Evolutionary conservation across 2,113 vertebrate species (phyloP).

Genomic region (Nothobranchius furzeri): DNA sequence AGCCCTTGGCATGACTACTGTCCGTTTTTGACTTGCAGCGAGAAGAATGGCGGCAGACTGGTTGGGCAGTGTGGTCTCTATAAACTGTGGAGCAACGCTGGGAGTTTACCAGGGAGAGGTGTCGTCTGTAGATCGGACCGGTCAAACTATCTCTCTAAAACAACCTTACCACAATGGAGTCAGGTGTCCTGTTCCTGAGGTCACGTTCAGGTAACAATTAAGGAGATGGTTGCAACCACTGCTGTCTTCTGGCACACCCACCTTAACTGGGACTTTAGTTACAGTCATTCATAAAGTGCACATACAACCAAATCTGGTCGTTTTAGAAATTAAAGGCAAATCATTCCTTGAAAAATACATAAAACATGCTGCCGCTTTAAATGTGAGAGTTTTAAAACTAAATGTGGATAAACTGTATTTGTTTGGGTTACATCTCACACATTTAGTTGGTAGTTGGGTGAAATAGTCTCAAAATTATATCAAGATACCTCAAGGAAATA

Average conservation of each 20-base stretch:
- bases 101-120: conserved; percentile 88
- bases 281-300: too few relatives aligned
- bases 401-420: too few relatives aligned
- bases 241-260: background rate
- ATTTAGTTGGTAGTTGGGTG: too few relatives aligned
- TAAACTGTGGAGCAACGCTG: conserved; percentile 86
- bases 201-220: conserved; percentile 86
- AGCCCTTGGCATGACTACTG: background rate
- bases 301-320: too few relatives aligned
- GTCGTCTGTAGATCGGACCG: conserved; percentile 84
- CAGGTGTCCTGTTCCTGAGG: conserved; percentile 88
- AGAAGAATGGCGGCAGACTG: conserved; percentile 84
- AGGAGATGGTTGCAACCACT: conserved; percentile 14
- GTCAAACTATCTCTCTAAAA: conserved; percentile 89
- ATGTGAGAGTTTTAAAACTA: too few relatives aligned
- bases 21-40: background rate
- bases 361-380: too few relatives aligned
- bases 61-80: conserved; percentile 88
- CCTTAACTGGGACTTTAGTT: background rate
- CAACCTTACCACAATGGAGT: conserved; percentile 88
- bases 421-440: too few relatives aligned
- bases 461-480: too few relatives aligned
- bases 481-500: too few relatives aligned
- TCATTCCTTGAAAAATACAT: too few relatives aligned
- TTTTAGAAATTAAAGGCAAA: too few relatives aligned